Base-by-base conservation (phyloP, 2,888 invertebrate genomes). In the Neria commutata region DNA sequence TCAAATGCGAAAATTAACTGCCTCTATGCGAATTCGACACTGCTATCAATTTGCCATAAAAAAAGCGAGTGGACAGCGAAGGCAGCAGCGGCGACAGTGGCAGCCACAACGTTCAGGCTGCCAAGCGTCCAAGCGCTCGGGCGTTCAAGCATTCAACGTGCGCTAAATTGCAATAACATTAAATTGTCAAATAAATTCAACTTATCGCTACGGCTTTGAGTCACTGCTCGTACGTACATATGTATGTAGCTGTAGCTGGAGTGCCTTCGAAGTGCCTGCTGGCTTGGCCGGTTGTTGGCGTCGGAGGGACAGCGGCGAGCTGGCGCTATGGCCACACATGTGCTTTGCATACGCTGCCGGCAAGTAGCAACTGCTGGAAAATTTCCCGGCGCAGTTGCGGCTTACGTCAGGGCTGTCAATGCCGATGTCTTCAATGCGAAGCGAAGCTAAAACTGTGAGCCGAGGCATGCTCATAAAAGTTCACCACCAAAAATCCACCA, bases 151-250 rank as follows among this genome's bases (percentile, higher is more conserved):
- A 61, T 59, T 42, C 54, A n/a, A n/a, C 55, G 51, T 60, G 26
- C 62, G 60, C 62, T 60, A 55, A 65, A 53, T 45, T 58, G 60
- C 61, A 63, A 63, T 63, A 61, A 64, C 57, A 67, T 67, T 63
- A 67, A 64, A 65, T 60, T 67, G 67, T 67, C 65, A 64, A 60
- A 65, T 67, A 67, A 67, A 65, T 67, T 63, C 56, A n/a, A 63
- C 62, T 66, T 66, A 66, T 63, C 60, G 54, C 50, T 23, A 40
- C 45, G 48, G 40, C 46, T 29, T 26, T 26, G 42, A 42, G 51
- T 34, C 37, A 24, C 42, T 40, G 21, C 40, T 29, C 50, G 47
- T 42, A 21, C 56, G 57, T 11, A n/a, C 14, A 17, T 14, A 14
- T 25, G 19, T n/a, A n/a, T 46, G 24, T 29, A 37, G 16, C 4